Base-by-base conservation (phyloP, 1,140 invertebrate genomes). In the Chlorops oryzae region DNA sequence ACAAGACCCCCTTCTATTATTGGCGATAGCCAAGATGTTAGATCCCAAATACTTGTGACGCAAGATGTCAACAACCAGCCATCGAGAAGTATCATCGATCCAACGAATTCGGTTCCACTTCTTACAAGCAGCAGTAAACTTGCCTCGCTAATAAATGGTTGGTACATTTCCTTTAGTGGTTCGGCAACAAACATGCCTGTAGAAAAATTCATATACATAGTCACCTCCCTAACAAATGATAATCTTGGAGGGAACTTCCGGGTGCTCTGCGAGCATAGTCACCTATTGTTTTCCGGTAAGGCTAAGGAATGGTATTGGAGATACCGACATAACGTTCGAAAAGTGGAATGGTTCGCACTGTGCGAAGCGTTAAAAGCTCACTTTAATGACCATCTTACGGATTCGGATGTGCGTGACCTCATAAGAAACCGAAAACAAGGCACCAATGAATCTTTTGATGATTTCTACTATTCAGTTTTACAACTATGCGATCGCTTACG, bases 251-350 rank as follows among this genome's bases (percentile, higher is more conserved):
- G 42, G 5, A 27, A 45, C 17, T 45, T 45, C 18, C 6, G 13
- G 12, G 5, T 25, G 9, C 24, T 45, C n/a, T 45, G 42, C 32
- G 22, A 25, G 23, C 22, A 45, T 13, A n/a, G 4, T 2, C 22
- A 25, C 3, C 15, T 25, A 17, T 17, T 45, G n/a, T 45, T 45
- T 20, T 13, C 22, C 5, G 24, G 42, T 3, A 45, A 45, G 17
- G 42, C 22, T n/a, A n/a, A 18, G 2, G 42, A 45, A 23, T 45
- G 42, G 42, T 45, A 23, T 20, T 45, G 42, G 42, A 13, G 42
- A 25, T 45, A 45, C 17, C 22, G 24, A n/a, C 23, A n/a, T 10
- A 25, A 23, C 2, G 42, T 45, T 15, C 5, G 6, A 7, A n/a
- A 7, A 28, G 15, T 45, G 5, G 22, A 23, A 12, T 45, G 42